phyloP scores from a whole-genome alignment of 2,797 vertebrate species.

The Lepidocolaptes lacrymiger region DNA sequence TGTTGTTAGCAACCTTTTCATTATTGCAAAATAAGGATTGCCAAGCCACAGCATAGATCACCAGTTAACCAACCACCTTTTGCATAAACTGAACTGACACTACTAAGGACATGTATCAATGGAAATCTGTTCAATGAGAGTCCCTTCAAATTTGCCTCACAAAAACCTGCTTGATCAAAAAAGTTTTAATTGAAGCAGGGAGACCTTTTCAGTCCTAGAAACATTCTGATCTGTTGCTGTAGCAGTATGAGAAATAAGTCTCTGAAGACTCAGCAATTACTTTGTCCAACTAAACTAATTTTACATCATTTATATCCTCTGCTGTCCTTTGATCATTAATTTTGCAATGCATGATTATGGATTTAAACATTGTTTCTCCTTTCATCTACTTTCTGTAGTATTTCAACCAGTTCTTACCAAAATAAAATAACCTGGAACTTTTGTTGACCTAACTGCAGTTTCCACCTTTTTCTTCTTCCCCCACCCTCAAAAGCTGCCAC shows the following conservation, averaged over 20 bases:
- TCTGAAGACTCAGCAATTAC: background rate
- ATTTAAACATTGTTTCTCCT: background rate
- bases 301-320: background rate
- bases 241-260: background rate
- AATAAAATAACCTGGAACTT: background rate
- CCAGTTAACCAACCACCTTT: background rate
- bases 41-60: background rate
- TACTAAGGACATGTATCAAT: background rate
- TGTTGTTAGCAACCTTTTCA: background rate
- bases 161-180: background rate
- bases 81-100: background rate
- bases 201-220: background rate
- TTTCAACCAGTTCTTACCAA: background rate
- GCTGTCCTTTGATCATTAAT: background rate
- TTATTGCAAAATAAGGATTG: background rate
- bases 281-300: constrained; percentile 3
- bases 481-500: background rate
- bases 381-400: background rate
- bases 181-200: background rate
- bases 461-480: background rate
- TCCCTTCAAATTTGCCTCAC: background rate
- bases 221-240: background rate
- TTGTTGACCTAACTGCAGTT: background rate
- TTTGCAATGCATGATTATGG: background rate
- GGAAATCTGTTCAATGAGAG: background rate